These are phyloP conservation scores for Dendrocincla tyrannina DNA, from an alignment of 2,797 vertebrate genomes.

Conservation along the genomic window DNA sequence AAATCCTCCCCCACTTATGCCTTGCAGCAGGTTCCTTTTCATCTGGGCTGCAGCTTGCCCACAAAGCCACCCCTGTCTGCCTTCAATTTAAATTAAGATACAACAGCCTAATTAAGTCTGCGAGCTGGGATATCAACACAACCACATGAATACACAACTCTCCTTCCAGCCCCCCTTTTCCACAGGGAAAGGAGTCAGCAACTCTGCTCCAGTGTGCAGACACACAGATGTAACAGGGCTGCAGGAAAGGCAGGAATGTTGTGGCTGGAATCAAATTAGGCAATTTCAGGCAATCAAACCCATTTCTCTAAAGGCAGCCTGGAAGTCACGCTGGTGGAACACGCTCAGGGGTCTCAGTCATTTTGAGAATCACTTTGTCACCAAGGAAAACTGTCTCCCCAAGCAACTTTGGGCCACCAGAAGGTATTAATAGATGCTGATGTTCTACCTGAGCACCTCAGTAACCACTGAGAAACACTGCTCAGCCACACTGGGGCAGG, in stretches of 20 bases:
- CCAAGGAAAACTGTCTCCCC: background rate
- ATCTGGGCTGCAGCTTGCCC: background rate
- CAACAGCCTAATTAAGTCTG: background rate
- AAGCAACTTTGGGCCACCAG: background rate
- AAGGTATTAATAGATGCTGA: background rate
- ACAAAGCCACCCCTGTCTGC: conserved; percentile 35
- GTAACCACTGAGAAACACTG: background rate
- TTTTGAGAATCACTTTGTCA: background rate
- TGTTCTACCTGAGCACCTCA: background rate
- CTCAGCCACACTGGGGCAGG: background rate
- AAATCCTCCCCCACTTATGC: background rate
- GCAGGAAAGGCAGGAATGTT: background rate
- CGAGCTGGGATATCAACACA: background rate
- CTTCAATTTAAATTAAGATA: conserved; percentile 33
- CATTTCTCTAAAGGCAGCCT: background rate
- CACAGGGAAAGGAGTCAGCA: background rate
- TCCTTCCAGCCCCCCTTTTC: background rate
- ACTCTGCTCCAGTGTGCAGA: background rate
- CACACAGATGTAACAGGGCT: background rate
- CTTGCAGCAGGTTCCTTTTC: background rate
- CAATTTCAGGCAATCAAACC: background rate
- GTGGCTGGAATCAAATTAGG: background rate
- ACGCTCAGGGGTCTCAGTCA: background rate
- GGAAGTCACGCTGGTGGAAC: background rate
- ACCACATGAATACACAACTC: background rate